Evolutionary conservation across 2,888 invertebrate species (phyloP), one percentile per base, ranked within the genome.

Genomic region (Euzophera pinguis): DNA sequence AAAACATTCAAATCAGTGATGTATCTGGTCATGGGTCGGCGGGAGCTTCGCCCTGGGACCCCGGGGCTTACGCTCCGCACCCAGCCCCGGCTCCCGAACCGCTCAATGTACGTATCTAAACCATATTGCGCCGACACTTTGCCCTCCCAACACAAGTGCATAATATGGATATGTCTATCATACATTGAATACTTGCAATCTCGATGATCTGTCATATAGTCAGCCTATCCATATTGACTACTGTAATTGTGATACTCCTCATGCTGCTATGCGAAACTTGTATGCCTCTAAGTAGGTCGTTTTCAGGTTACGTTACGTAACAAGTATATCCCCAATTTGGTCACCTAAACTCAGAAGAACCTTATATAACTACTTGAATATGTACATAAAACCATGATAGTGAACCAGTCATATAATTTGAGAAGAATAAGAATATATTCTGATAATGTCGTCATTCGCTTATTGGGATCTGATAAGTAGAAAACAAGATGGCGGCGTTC

Each of bases 71-170:
- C 67, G 75, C 81, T 74, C 75, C 75, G 69, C 78, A 75, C 74
- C 72, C 74, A 75, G 70, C 75, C 73, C 76, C 75, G 75, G 81
- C 84, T 79, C 78, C 78, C 78, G 79, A 79, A 81, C 82, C 72
- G 73, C 76, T 75, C 81, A 80, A 86, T 79, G 91, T 91, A 90
- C 84, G 90, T 89, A 90, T 88, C 78, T 72, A 73, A 76, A 82
- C 84, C 88, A 84, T 84, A 85, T 82, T 87, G 86, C 84, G 84
- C 85, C 87, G 88, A 84, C 85, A 87, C 85, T 77, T 67, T 65
- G 61, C 61, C 57, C 66, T 64, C 61, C 63, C 65, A 67, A 72
- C 68, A 69, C 78, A 73, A 61, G 69, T 83, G 83, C 74, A 72
- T 85, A n/a, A n/a, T n/a, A 84, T 78, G 73, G 83, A 80, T 81